Evolutionary conservation across 2,113 vertebrate species (phyloP).

Genomic region (Pomatostomus ruficeps): DNA sequence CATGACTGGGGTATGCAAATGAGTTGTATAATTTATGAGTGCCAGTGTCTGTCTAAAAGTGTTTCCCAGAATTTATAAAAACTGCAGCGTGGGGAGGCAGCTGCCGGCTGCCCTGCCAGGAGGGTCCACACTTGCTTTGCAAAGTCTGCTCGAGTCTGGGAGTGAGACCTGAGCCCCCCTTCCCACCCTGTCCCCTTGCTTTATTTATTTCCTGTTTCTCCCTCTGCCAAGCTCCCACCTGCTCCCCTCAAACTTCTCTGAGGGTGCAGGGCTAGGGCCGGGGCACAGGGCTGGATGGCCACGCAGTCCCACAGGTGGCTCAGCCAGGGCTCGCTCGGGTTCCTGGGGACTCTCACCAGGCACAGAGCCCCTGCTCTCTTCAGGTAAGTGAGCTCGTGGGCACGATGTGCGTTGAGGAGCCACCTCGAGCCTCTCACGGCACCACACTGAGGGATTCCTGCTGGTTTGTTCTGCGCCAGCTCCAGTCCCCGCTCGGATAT

Average conservation of each 20-base stretch:
- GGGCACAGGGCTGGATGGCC: background rate
- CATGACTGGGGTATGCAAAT: slow-evolving; percentile 96
- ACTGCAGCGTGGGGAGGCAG: slow-evolving; percentile 67
- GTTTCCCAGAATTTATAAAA: slow-evolving; percentile 90
- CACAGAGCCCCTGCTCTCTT: background rate
- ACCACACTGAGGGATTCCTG: background rate
- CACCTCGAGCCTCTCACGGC: background rate
- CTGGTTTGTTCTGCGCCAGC: background rate
- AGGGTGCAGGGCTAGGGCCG: background rate
- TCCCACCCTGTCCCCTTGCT: background rate
- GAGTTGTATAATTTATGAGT: slow-evolving; percentile 94
- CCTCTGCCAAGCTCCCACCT: background rate
- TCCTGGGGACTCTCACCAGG: background rate
- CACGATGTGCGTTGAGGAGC: background rate
- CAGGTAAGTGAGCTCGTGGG: background rate
- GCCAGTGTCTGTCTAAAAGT: slow-evolving; percentile 87
- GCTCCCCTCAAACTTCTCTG: slow-evolving; percentile 18
- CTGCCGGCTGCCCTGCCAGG: slow-evolving; percentile 51
- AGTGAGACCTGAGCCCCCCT: background rate
- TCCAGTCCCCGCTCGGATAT: background rate
- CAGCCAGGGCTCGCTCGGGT: background rate
- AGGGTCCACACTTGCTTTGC: slow-evolving; percentile 34
- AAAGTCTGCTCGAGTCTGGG: slow-evolving; percentile 9
- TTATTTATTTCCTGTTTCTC: background rate
- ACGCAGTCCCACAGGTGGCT: background rate